Evolutionary conservation across 2,113 vertebrate species (phyloP), one percentile per base, ranked within the genome.

Genomic region (Podarcis raffonei): DNA sequence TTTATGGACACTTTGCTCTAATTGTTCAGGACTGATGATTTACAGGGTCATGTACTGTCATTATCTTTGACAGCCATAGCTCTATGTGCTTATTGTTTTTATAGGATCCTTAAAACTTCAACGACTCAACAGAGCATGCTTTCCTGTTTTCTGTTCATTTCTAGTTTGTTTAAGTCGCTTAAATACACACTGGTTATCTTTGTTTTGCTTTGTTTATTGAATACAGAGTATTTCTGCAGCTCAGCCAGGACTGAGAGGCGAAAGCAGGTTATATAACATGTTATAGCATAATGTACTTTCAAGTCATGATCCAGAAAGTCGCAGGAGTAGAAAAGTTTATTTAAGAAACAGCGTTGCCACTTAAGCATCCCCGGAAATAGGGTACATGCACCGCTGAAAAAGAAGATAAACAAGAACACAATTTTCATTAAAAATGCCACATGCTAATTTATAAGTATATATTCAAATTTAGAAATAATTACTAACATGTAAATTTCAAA

Each of bases 21-120:
- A 91, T 88, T 57, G 86, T 94, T 94, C 91, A 93, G 90, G 90
- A 93, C 91, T 90, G 82, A 81, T 77, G 89, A 94, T 95, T 94
- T 95, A 83, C 90, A 74, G 48, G 85, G 84, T 85, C 90, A 85
- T 92, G 86, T 81, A 66, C 93, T 90, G 92, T 93, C 93, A 88
- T 95, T 94, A 94, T 91, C 86, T 93, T 87, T 88, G 88, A 94
- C 91, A 94, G 81, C 37, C 87, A n/a, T 74, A 89, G 88, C 78
- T 93, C 87, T 90, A 18, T 83, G n/a, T 6, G 86, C 89, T 94
- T 89, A 83, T 81, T 81, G 1, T 76, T 59, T 95, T 92, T 90
- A 68, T 81, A 83, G 89, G 91, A 62, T 79, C 8, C 90, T 81
- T 91, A 91, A 93, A 93, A 84, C 68, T 39, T 75, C 82, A 83